Evolutionary conservation across 2,113 vertebrate species (phyloP).

Genomic region (Columba janthina): DNA sequence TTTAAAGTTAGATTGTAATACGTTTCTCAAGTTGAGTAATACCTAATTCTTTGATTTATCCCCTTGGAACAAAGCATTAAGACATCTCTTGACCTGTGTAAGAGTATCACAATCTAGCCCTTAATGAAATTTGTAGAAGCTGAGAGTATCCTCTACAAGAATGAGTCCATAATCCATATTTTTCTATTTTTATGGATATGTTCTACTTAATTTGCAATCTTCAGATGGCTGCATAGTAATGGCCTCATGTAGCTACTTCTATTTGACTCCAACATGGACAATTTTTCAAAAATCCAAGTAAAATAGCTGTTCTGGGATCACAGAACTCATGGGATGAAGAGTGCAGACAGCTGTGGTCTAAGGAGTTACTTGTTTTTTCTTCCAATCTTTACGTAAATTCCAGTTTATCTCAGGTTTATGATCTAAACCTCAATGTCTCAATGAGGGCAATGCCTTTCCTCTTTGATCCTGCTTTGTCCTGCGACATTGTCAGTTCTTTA

Average conservation of each 20-base stretch:
- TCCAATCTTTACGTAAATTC: not conserved
- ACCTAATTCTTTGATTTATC: conserved; percentile 22
- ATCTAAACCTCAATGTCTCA: not conserved
- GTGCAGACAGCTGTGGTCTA: not conserved
- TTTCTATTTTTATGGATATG: not conserved
- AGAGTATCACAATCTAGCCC: not conserved
- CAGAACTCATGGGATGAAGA: not conserved
- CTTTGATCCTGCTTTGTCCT: not conserved
- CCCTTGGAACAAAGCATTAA: conserved; percentile 22
- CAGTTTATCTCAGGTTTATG: not conserved
- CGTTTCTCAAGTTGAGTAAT: not conserved
- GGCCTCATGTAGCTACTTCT: not conserved
- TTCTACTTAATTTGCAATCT: not conserved
- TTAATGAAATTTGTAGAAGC: conserved; percentile 6
- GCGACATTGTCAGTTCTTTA: not conserved
- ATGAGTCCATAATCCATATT: not conserved
- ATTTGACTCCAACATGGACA: not conserved
- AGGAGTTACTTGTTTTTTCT: not conserved
- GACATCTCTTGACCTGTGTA: not conserved
- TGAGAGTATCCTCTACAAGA: not conserved
- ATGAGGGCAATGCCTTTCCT: not conserved
- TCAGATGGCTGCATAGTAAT: not conserved
- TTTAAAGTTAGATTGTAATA: not conserved
- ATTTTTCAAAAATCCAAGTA: not conserved
- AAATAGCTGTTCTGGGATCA: not conserved